A percentile compares a stretch with the other conserved stretches of the same genome.
Evolutionary conservation across 2,797 vertebrate genomes (phyloP).

Genomic region (Ataeniobius toweri): DNA sequence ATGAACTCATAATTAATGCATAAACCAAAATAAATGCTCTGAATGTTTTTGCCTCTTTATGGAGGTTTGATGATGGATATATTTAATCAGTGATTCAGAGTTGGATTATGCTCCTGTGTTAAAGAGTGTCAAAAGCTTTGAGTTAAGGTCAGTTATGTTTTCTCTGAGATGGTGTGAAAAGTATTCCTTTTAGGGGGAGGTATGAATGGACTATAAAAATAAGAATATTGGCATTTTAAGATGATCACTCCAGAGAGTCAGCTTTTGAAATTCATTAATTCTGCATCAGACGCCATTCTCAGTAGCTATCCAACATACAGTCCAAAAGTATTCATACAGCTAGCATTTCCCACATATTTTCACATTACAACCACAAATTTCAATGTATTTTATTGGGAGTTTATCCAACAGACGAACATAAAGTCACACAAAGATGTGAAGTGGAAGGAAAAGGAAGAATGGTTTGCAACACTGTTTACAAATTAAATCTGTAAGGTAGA

Average conservation of each 20-base stretch:
- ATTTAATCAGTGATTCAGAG: conserved; percentile 51
- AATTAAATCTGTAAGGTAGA: background rate
- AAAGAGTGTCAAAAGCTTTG: background rate
- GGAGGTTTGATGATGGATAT: conserved; percentile 49
- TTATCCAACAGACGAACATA: too few species aligned
- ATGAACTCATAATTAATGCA: conserved; percentile 48
- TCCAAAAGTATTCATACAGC: too few species aligned
- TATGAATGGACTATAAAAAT: background rate
- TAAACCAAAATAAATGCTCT: conserved; percentile 51
- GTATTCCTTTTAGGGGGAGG: background rate
- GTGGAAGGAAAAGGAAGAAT: background rate
- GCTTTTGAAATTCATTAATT: background rate
- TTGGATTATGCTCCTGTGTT: conserved; percentile 5
- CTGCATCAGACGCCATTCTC: background rate
- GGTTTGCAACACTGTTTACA: background rate
- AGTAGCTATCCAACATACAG: background rate
- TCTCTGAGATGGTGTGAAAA: background rate
- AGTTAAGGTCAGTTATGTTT: background rate
- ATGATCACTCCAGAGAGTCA: background rate
- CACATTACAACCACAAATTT: background rate
- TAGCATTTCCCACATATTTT: background rate
- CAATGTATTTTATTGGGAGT: background rate
- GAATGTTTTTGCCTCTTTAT: conserved; percentile 15
- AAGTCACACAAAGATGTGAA: background rate
- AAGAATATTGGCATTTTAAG: background rate